Conservation (phyloP, 2,888 invertebrate genomes). For the Siphlonurus alternatus region DNA sequence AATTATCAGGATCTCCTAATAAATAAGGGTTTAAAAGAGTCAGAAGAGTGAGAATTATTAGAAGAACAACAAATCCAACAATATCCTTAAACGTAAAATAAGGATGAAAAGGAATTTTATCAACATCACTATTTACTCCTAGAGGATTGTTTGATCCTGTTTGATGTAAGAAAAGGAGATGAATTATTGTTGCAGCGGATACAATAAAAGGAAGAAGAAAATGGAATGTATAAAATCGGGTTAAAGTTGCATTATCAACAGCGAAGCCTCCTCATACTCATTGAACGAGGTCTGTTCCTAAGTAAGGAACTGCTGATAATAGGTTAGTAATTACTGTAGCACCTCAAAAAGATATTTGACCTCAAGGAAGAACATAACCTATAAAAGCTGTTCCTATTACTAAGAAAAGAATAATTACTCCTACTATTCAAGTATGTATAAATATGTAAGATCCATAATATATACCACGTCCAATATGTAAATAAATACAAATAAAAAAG, state of each 20-base stretch:
- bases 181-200: constrained; percentile 39
- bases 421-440: constrained; percentile 42
- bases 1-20: constrained; percentile 56
- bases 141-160: constrained; percentile 49
- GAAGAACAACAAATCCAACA: constrained; percentile 38
- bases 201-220: constrained; percentile 56
- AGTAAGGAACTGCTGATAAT: constrained; percentile 50
- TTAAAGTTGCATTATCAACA: constrained; percentile 53
- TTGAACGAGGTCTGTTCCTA: constrained; percentile 43
- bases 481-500: constrained; percentile 51
- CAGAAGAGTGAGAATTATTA: constrained; percentile 34
- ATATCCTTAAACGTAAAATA: constrained; percentile 48
- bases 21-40: constrained; percentile 37
- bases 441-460: constrained; percentile 33
- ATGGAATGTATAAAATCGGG: constrained; percentile 59
- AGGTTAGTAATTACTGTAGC: constrained; percentile 65
- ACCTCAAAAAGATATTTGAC: constrained; percentile 69
- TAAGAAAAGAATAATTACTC: constrained; percentile 45
- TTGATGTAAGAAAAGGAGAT: constrained; percentile 46
- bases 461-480: constrained; percentile 49
- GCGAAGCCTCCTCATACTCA: constrained; percentile 65
- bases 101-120: constrained; percentile 52
- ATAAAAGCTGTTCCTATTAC: constrained; percentile 56
- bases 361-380: constrained; percentile 62
- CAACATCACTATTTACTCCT: constrained; percentile 43